Base-by-base conservation (phyloP, 2,888 invertebrate genomes). In the Nineta flava region DNA sequence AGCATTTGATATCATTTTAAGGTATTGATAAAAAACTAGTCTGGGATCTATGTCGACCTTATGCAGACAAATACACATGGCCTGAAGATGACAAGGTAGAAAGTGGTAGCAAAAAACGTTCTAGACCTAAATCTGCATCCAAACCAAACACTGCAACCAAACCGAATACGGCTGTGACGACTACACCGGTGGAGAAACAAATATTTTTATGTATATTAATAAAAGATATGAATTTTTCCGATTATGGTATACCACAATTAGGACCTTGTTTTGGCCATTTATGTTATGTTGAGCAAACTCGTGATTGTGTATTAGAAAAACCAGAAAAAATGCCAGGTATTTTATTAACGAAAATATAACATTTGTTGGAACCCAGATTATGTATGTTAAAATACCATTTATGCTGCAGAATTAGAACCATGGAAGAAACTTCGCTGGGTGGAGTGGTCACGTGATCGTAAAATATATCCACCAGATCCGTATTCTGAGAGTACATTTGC, bases 351-450 rank as follows among this genome's bases (percentile, higher is more conserved):
- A n/a, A n/a, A n/a, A n/a, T n/a, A n/a, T n/a, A n/a, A n/a, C n/a
- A n/a, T n/a, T n/a, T n/a, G n/a, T n/a, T n/a, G n/a, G n/a, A n/a
- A n/a, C n/a, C n/a, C n/a, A n/a, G n/a, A n/a, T n/a, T n/a, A n/a
- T n/a, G n/a, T n/a, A n/a, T n/a, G n/a, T n/a, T n/a, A n/a, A 21
- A 17, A 38, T 45, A 19, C 41, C 46, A 12, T 32, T 35, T 31
- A 43, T 50, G 10, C 7, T 26, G 48, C 46, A 63, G 65, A 64
- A 19, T 56, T 65, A 42, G 61, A 63, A 9, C 56, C 58, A 26
- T 72, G 72, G 72, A 70, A 72, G 57, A 53, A 61, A 6, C 65
- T 63, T 55, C 63, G 72, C 6, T 72, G 70, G 67, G 50, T 68
- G 42, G 60, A 63, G 35, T 72, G 72, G 72, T 70, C 70, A 3